Evolutionary conservation across 2,113 vertebrate genomes (phyloP), one percentile per base, ranked within the genome.

Genomic region (Cephalopterus ornatus): DNA sequence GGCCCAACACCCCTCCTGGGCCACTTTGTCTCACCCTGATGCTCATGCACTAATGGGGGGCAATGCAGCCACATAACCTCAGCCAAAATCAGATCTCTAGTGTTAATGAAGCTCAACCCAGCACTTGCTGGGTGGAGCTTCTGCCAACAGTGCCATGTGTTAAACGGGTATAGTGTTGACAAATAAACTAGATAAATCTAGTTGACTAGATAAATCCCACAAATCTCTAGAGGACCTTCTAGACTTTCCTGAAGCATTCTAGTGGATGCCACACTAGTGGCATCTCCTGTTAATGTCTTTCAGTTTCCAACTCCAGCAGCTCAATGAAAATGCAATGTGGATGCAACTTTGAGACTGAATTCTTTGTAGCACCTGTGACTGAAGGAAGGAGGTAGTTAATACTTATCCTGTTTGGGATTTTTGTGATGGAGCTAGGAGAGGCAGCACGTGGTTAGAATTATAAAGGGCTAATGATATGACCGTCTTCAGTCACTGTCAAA

Each of bases 1-100:
- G n/a, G 5, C 6, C 11, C 33, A 70, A 17, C 8, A 49, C 8
- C 32, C 2, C 9, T n/a, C 5, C 21, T 50, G 28, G 18, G 6
- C 42, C 68, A 39, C 16, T 3, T 12, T n/a, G 17, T 71, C 68
- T 70, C 47, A 35, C 27, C 8, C 37, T 2, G 1, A 33, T 37
- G 14, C 8, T 14, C 6, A 2, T 23, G 11, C 7, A 21, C 4
- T 56, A 9, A 4, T 2, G 8, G 12, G 17, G 8, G 18, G 2
- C 24, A 53, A 39, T 19, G 47, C 20, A 74, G 63, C 15, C 14
- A 24, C 0, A 0, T 28, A 22, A 68, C 5, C 11, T 21, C 50
- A 59, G 30, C 6, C 58, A 70, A 86, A 92, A 76, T 28, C 41
- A 66, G 24, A 6, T 44, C 50, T 53, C 24, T 63, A 49, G 20